A percentile compares a stretch with the other conserved stretches of the same genome.
Conservation (phyloP, 2,797 vertebrate genomes). For the Rhyacichthys aspro region DNA sequence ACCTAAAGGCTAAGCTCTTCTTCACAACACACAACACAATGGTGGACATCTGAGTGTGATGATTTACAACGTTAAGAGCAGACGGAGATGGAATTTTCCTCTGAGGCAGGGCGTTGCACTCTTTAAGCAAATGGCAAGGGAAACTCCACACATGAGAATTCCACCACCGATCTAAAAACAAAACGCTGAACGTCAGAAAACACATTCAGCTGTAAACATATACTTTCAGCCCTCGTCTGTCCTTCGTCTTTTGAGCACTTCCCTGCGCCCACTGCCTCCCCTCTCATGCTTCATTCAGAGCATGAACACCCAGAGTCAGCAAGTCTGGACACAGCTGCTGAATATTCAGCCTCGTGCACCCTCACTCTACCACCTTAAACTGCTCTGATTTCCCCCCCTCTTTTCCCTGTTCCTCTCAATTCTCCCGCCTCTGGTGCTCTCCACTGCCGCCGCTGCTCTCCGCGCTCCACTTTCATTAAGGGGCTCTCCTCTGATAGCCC, state of each 20-base stretch:
- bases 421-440: conserved; percentile 15
- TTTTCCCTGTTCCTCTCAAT: conserved; percentile 10
- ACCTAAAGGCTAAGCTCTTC: conserved; percentile 15
- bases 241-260: conserved; percentile 27
- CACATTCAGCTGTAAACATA: conserved; percentile 17
- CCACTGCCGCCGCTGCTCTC: conserved; percentile 59
- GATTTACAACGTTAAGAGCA: conserved; percentile 56
- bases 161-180: conserved; percentile 19
- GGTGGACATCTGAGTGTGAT: conserved; percentile 37
- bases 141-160: conserved; percentile 53
- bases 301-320: conserved; percentile 77
- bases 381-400: conserved; percentile 16
- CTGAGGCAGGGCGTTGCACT: conserved; percentile 61
- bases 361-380: conserved; percentile 53
- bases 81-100: conserved; percentile 64
- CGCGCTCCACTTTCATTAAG: conserved; percentile 75
- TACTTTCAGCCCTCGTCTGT: conserved; percentile 26
- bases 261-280: conserved; percentile 37
- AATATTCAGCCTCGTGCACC: conserved; percentile 69
- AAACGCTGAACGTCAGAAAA: background rate
- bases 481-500: conserved; percentile 79
- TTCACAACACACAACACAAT: conserved; percentile 31
- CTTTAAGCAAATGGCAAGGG: conserved; percentile 38
- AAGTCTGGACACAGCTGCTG: conserved; percentile 77
- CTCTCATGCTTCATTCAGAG: conserved; percentile 70